Conservation (phyloP, 2,113 vertebrate genomes). For the Paralichthys olivaceus region DNA sequence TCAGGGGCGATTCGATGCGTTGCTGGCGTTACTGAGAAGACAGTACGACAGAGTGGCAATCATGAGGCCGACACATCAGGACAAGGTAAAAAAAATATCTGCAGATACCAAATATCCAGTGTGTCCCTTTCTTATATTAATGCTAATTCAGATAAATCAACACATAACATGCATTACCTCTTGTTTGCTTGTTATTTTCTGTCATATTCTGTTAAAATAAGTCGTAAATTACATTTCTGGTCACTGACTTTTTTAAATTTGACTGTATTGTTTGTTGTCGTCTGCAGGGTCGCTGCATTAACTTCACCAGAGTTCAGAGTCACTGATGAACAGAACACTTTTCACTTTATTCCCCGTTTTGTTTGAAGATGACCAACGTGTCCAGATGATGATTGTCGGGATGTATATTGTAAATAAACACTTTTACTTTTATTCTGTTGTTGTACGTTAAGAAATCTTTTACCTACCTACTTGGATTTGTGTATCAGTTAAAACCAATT, state of each 20-base stretch:
- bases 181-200: too few species aligned
- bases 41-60: conserved; percentile 95
- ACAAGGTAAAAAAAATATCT: conserved; percentile 84
- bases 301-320: conserved; percentile 79
- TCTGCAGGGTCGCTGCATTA: conserved; percentile 82
- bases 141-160: too few species aligned
- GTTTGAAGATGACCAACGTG: conserved; percentile 16
- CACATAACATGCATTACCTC: too few species aligned
- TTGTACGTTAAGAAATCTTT: background rate
- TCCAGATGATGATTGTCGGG: background rate
- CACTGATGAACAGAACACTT: conserved; percentile 43
- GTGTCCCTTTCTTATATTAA: too few species aligned
- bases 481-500: background rate
- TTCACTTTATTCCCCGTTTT: conserved; percentile 9
- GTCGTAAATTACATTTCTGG: background rate
- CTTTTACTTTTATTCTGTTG: conserved; percentile 16
- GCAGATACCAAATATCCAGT: background rate
- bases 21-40: conserved; percentile 88
- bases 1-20: conserved; percentile 92
- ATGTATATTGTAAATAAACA: conserved; percentile 68
- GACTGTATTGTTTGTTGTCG: background rate
- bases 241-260: background rate
- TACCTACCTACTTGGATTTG: background rate
- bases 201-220: background rate
- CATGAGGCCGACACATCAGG: conserved; percentile 93